Percentiles rank a stretch among this genome's conserved stretches.
Conservation (phyloP, 2,113 vertebrate species). For the Triplophysa siluroides region DNA sequence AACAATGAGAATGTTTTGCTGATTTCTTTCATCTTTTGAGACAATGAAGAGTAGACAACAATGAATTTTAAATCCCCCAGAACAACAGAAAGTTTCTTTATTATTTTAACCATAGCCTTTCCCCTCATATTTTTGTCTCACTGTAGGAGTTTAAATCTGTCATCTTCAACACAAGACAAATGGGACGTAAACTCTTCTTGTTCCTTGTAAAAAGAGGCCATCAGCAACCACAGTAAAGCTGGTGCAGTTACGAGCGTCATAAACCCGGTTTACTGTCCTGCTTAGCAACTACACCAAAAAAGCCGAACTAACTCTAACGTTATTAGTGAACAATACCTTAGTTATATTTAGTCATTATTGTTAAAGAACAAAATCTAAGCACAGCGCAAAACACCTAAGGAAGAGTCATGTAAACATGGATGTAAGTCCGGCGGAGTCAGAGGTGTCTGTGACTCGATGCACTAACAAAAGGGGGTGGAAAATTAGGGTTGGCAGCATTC, state of each 20-base stretch:
- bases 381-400: constrained; percentile 32
- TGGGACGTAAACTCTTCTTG: constrained; percentile 60
- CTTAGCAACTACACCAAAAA: constrained; percentile 50
- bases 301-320: neutral
- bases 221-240: constrained; percentile 51
- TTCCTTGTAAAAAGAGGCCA: constrained; percentile 55
- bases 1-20: neutral
- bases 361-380: neutral
- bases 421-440: constrained; percentile 66
- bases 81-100: constrained; percentile 5
- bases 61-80: neutral
- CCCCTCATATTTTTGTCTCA: too few relatives aligned
- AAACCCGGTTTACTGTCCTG: constrained; percentile 68
- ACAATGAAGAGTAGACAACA: neutral
- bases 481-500: constrained; percentile 78
- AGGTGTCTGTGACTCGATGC: constrained; percentile 72
- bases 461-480: constrained; percentile 78
- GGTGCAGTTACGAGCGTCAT: constrained; percentile 60
- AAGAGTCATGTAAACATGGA: constrained; percentile 64
- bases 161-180: constrained; percentile 43
- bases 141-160: neutral
- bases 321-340: neutral
- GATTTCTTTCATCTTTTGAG: neutral
- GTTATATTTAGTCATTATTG: neutral
- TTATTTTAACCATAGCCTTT: neutral